Base-by-base conservation (phyloP, 2,113 vertebrate genomes). In the Spermophilus dauricus region DNA sequence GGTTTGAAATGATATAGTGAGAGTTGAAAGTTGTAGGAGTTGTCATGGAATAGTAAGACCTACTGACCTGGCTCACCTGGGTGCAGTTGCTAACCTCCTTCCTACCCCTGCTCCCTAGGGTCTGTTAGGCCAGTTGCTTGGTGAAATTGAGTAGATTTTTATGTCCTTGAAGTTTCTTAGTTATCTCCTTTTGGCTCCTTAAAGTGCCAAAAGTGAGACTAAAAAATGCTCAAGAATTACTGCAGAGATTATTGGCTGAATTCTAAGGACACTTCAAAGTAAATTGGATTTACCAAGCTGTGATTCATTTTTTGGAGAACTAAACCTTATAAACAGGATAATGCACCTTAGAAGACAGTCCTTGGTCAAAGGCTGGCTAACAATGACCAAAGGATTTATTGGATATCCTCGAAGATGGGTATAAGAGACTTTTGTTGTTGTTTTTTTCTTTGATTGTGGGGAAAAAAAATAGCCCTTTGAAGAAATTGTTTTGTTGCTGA, bases 131-230 rank as follows among this genome's bases (percentile, higher is more conserved):
- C 37, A 63, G 34, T 42, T 39, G 24, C 51, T 77, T 86, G 67
- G 73, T 78, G 73, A 91, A 82, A 75, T 86, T 26, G 39, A 96
- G n/a, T 81, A 39, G 12, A 84, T 69, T 61, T 97, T 58, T 89
- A 37, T 90, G 86, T 89, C 91, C 95, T 97, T 96, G 95, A 95
- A 67, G 24, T 70, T 83, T 87, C 88, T 94, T 82, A 34, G 61
- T 82, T 97, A 76, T 83, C 93, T 96, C 37, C 48, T 84, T 88
- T 80, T 89, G 86, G 63, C 89, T 96, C 86, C 75, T 80, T n/a
- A 76, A 92, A 86, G 67, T 86, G 85, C 93, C 95, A 93, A 80
- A 86, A 69, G 18, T 13, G 37, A 87, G 84, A 86, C 10, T 56
- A 78, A 92, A 48, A 77, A 89, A n/a, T n/a, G 42, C 39, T 67